These are phyloP conservation scores for Acridotheres tristis DNA, from an alignment of 2,797 vertebrate genomes.

Conservation along the genomic window DNA sequence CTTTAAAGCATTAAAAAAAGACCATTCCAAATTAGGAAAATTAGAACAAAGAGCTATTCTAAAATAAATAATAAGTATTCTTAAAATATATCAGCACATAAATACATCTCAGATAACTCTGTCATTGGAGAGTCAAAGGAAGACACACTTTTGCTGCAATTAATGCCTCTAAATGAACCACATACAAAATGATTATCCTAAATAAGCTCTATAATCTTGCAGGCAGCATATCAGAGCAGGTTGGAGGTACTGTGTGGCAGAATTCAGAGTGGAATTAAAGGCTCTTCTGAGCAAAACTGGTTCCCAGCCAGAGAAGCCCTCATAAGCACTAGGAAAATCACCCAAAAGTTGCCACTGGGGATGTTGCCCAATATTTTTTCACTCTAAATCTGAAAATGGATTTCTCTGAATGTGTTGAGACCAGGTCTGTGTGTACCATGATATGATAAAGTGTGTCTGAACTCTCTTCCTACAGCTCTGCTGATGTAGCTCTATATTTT, in stretches of 20 bases:
- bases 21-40: conserved; percentile 44
- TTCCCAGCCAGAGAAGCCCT: background rate
- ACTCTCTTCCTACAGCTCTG: background rate
- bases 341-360: background rate
- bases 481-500: background rate
- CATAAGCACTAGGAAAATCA: background rate
- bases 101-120: background rate
- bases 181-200: background rate
- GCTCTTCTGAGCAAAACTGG: background rate
- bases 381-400: background rate
- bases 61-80: conserved; percentile 50
- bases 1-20: conserved; percentile 33
- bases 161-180: conserved; percentile 10
- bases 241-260: background rate
- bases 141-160: background rate
- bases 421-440: background rate
- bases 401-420: background rate
- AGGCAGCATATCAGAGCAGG: background rate
- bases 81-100: conserved; percentile 45
- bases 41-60: conserved; percentile 41
- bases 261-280: background rate
- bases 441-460: background rate
- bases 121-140: background rate
- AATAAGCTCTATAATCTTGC: background rate
- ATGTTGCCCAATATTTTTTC: background rate